phyloP scores from a whole-genome alignment of 1,140 invertebrate genomes.

The Antheraea mylitta region DNA sequence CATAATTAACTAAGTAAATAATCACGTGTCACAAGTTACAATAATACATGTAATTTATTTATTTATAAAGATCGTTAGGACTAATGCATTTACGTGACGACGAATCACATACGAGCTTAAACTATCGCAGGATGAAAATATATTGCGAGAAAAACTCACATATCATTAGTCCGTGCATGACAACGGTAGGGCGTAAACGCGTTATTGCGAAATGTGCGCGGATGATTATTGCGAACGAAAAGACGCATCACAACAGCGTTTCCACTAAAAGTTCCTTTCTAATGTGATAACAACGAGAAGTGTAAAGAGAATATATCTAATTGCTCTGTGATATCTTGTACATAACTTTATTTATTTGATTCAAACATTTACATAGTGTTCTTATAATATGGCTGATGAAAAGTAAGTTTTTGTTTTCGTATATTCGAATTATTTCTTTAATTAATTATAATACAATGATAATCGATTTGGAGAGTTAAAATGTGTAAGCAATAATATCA shows the following conservation, averaged over 20 bases:
- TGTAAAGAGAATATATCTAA: background rate
- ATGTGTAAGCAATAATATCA: background rate
- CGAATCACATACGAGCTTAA: slow-evolving; percentile 3
- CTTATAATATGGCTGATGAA: slow-evolving; percentile 44
- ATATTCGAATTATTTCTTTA: slow-evolving; percentile 1
- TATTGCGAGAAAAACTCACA: slow-evolving; percentile 5
- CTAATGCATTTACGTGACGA: background rate
- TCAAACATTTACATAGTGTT: slow-evolving; percentile 15
- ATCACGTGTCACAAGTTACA: background rate
- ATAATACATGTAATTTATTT: background rate
- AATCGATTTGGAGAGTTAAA: too few relatives aligned
- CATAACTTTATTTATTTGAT: slow-evolving; percentile 19
- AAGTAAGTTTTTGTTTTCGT: slow-evolving; percentile 44
- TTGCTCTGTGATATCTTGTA: slow-evolving; percentile 53
- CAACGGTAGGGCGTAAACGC: background rate
- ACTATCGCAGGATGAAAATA: slow-evolving; percentile 8
- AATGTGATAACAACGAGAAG: background rate
- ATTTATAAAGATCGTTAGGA: background rate
- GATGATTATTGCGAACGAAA: background rate
- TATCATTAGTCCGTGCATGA: background rate
- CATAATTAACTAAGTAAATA: too few relatives aligned
- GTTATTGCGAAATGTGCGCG: background rate
- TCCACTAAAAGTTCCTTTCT: background rate
- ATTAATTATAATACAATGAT: too few relatives aligned
- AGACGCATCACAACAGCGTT: background rate